Base-by-base conservation (phyloP, 2,797 vertebrate genomes). In the Hippocampus kuda region DNA sequence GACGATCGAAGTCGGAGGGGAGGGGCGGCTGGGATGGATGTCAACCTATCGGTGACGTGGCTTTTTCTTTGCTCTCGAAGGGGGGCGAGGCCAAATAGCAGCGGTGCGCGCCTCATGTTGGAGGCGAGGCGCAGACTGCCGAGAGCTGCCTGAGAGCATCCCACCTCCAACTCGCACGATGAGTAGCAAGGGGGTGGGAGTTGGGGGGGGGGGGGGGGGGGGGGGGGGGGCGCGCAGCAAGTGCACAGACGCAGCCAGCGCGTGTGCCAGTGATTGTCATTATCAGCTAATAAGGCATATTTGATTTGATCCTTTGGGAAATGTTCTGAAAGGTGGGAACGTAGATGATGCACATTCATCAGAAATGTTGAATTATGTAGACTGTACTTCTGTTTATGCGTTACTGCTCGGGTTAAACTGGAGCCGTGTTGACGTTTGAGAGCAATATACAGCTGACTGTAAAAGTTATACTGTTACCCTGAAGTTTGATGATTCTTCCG, bases 141-240 rank as follows among this genome's bases (percentile, higher is more conserved):
- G 71, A 75, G 68, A n/a, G 76, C 75, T 76, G 77, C 80, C 75
- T 76, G 69, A 71, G 60, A 81, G 81, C 80, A 80, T 79, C 82
- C 80, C 77, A 81, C 83, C 70, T 77, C 71, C 83, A 77, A 73
- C 69, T 76, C n/a, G 24, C 42, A 65, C 24, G 11, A 65, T 27
- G 44, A 65, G 63, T 44, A 18, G 63, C 63, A 48, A 70, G 80
- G 75, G 20, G 42, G 56, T 68, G 72, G 76, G 70, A 48, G 75
- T 11, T 67, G 44, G 77, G 54, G 56, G 71, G 75, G 63, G 53
- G 70, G 54, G 66, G 67, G 62, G 41, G 42, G 77, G 54, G 56
- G 71, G 75, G 63, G 53, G 70, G 54, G 66, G 67, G 62, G 41
- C 26, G 38, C 1, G 16, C 2, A n/a, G 54, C 10, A 68, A 68